A percentile compares a stretch with the other conserved stretches of the same genome.
phyloP scores from a whole-genome alignment of 2,888 invertebrate species.

The Criorhina ranunculi region DNA sequence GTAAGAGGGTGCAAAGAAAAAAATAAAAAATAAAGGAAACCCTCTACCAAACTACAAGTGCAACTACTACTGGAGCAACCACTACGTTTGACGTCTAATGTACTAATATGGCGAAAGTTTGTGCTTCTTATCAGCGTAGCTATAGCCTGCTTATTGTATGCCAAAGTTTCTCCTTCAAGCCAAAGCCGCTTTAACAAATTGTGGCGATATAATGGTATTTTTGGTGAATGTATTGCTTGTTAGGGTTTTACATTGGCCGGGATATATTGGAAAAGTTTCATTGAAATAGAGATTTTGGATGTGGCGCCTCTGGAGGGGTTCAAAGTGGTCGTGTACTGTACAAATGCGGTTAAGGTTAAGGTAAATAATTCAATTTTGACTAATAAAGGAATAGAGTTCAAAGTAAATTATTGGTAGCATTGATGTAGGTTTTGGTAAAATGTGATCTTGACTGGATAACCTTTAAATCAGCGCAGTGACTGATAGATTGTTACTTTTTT shows the following conservation, averaged over 20 bases:
- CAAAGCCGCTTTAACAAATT: constrained; percentile 37
- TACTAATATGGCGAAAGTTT: constrained; percentile 64
- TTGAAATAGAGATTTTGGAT: background rate
- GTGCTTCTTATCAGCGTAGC: constrained; percentile 48
- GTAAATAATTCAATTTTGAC: background rate
- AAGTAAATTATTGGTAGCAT: background rate
- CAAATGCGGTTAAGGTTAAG: background rate
- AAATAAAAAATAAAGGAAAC: background rate
- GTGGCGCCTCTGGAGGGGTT: background rate
- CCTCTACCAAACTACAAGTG: background rate
- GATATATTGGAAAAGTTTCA: constrained; percentile 27
- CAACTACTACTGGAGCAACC: constrained; percentile 7
- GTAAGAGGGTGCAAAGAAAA: background rate
- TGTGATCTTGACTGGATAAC: too few relatives aligned
- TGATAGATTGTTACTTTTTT: too few relatives aligned
- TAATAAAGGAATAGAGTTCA: background rate
- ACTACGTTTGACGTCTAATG: constrained; percentile 50
- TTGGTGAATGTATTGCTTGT: constrained; percentile 18
- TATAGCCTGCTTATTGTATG: constrained; percentile 51
- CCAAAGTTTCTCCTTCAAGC: constrained; percentile 47
- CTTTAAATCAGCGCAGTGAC: too few relatives aligned
- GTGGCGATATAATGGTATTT: constrained; percentile 33
- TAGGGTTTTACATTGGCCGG: constrained; percentile 10
- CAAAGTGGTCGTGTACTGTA: background rate
- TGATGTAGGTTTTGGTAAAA: background rate